Evolutionary conservation across 2,113 vertebrate genomes (phyloP).

Genomic region (Cavia porcellus): DNA sequence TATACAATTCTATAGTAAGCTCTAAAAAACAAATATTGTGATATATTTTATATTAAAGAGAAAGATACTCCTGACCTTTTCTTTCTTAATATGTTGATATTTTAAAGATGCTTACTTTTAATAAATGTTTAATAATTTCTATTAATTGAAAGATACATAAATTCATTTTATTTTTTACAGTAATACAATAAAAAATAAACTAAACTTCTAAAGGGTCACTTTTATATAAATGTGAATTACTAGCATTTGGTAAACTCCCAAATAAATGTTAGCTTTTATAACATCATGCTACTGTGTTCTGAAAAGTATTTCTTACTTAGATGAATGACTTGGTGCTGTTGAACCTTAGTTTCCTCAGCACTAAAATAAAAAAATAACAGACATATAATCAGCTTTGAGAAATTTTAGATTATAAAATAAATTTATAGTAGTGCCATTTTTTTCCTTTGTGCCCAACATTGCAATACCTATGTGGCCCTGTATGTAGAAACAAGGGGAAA

Average conservation of each 20-base stretch:
- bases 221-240: background rate
- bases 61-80: background rate
- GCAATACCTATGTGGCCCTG: background rate
- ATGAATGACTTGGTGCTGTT: background rate
- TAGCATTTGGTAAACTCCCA: background rate
- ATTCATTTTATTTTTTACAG: background rate
- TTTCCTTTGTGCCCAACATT: background rate
- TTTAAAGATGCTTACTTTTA: background rate
- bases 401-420: background rate
- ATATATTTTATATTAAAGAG: background rate
- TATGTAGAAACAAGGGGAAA: too few species aligned
- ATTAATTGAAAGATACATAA: background rate
- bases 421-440: background rate
- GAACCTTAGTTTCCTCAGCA: background rate
- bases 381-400: background rate
- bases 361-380: slow-evolving; percentile 1
- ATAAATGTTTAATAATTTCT: background rate
- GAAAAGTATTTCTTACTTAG: background rate
- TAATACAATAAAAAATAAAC: background rate
- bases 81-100: background rate
- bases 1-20: background rate
- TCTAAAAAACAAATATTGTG: background rate
- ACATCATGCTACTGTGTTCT: background rate
- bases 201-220: background rate
- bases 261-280: background rate